A percentile compares a stretch with the other conserved stretches of the same genome.
Evolutionary conservation across 2,797 vertebrate species (phyloP).

Genomic region (Alectoris magna): DNA sequence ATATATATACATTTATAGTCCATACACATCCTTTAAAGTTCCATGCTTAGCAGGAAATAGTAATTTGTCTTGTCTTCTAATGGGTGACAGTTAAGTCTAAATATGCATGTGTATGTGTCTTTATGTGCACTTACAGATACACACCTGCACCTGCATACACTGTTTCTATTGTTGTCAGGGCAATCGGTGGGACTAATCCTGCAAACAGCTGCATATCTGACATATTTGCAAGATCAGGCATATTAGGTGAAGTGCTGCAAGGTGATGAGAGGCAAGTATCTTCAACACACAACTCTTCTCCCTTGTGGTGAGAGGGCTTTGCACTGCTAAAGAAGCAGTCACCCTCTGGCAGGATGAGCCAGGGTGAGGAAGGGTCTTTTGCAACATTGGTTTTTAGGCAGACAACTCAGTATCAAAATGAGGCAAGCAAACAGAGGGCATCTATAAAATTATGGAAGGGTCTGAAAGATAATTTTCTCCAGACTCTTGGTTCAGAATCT

Average conservation of each 20-base stretch:
- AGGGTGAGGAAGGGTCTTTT: neutral
- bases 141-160: neutral
- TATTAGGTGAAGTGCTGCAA: neutral
- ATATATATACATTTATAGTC: neutral
- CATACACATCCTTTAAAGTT: neutral
- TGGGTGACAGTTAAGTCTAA: neutral
- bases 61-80: neutral
- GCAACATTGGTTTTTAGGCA: neutral
- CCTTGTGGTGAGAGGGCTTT: neutral
- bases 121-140: neutral
- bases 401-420: constrained; percentile 19
- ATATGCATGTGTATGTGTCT: neutral
- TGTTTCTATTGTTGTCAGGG: neutral
- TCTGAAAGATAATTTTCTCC: constrained; percentile 7
- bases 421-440: neutral
- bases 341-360: neutral
- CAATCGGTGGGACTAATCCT: neutral
- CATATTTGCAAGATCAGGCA: neutral
- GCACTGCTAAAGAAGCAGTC: neutral
- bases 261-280: neutral
- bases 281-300: neutral
- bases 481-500: neutral
- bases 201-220: neutral
- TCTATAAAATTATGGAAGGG: constrained; percentile 25
- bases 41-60: neutral